Evolutionary conservation across 2,113 vertebrate species (phyloP).

Genomic region (Desmodus rotundus): DNA sequence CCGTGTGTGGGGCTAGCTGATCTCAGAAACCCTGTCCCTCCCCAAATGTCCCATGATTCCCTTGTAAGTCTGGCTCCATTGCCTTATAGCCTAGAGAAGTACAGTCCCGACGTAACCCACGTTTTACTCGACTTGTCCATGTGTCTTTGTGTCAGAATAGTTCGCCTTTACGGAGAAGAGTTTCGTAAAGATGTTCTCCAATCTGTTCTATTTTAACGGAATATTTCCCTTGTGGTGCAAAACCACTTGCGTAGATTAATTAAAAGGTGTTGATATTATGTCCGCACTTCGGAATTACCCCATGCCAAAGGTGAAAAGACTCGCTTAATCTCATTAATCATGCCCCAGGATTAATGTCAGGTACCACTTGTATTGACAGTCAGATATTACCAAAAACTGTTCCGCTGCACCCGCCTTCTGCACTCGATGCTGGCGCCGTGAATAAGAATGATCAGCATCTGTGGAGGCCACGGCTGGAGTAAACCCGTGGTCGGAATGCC

Average conservation of each 20-base stretch:
- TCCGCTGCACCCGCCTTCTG: slow-evolving; percentile 68
- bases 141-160: background rate
- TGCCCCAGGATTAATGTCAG: slow-evolving; percentile 69
- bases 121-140: background rate
- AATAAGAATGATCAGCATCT: slow-evolving; percentile 70
- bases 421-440: slow-evolving; percentile 61
- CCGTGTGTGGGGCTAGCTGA: background rate
- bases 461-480: slow-evolving; percentile 45
- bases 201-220: background rate
- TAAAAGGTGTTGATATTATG: slow-evolving; percentile 38
- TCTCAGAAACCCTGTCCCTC: background rate
- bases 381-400: slow-evolving; percentile 69
- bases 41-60: background rate
- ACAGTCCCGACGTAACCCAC: background rate
- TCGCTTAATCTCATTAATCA: slow-evolving; percentile 66
- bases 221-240: fast-evolving
- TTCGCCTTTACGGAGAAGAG: background rate
- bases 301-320: slow-evolving; percentile 60
- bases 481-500: slow-evolving; percentile 58
- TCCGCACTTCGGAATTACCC: slow-evolving; percentile 39
- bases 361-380: slow-evolving; percentile 61
- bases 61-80: background rate
- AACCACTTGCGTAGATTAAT: background rate
- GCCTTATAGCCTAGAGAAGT: background rate
- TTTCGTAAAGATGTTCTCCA: background rate